Evolutionary conservation across 2,113 vertebrate genomes (phyloP).

Genomic region (Petrocephalus zakoni): DNA sequence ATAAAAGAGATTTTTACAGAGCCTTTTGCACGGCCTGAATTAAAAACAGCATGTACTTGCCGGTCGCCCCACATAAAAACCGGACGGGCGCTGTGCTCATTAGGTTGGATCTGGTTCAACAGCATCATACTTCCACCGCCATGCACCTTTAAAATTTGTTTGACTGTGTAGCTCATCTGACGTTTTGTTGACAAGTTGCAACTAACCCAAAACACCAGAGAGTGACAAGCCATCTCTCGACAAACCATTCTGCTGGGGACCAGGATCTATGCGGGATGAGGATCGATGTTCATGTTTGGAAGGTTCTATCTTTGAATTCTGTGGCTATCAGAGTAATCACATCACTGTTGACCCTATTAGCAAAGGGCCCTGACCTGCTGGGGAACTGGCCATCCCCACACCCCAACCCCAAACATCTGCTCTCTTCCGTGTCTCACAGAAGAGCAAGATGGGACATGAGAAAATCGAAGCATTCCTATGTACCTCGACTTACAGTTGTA

Average conservation of each 20-base stretch:
- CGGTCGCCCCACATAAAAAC: neutral
- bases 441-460: neutral
- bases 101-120: neutral
- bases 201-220: neutral
- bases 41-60: neutral
- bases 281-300: neutral
- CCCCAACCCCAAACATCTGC: neutral
- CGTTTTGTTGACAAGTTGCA: neutral
- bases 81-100: neutral
- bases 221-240: too few species aligned
- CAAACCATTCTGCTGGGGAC: too few species aligned
- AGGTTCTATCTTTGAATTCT: neutral
- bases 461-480: neutral
- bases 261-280: neutral
- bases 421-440: neutral
- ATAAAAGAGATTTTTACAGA: neutral
- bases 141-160: neutral
- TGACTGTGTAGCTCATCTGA: neutral
- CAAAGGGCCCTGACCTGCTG: neutral
- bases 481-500: neutral
- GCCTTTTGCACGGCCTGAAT: neutral
- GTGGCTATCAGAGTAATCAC: neutral
- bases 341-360: neutral
- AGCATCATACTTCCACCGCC: neutral
- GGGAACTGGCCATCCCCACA: neutral